phyloP scores from a whole-genome alignment of 2,797 vertebrate species.

The Acanthurus lineatus region DNA sequence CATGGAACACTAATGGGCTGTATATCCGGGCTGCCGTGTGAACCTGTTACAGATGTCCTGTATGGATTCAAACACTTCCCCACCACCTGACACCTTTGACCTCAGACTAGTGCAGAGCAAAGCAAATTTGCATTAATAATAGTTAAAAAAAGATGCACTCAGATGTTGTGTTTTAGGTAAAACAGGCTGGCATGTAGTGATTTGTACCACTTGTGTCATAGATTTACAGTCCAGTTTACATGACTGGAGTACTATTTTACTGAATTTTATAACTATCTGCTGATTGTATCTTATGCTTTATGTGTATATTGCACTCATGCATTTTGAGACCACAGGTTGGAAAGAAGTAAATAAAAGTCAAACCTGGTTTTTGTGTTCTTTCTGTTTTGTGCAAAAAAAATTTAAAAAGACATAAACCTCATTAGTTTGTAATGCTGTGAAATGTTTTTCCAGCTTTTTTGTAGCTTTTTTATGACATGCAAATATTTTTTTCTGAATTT shows the following conservation, averaged over 20 bases:
- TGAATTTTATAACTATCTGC: conserved; percentile 82
- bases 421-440: no score
- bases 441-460: background rate
- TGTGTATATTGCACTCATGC: conserved; percentile 67
- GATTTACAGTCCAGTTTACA: conserved; percentile 70
- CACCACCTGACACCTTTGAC: conserved; percentile 58
- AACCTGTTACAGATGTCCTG: conserved; percentile 36
- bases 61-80: conserved; percentile 23
- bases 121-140: conserved; percentile 50
- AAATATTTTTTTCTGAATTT: background rate
- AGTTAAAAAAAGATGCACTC: background rate
- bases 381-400: conserved; percentile 7
- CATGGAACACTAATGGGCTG: conserved; percentile 9
- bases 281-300: conserved; percentile 73
- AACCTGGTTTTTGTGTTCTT: conserved; percentile 24
- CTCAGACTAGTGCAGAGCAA: conserved; percentile 66
- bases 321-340: conserved; percentile 69
- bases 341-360: conserved; percentile 62
- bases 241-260: conserved; percentile 80
- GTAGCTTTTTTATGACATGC: background rate
- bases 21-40: background rate
- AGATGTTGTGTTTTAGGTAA: conserved; percentile 45
- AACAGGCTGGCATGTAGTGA: conserved; percentile 67
- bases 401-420: no score
- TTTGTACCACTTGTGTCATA: conserved; percentile 72